These are phyloP conservation scores for Myiagra hebetior DNA, from an alignment of 2,113 vertebrate genomes.

Conservation along the genomic window DNA sequence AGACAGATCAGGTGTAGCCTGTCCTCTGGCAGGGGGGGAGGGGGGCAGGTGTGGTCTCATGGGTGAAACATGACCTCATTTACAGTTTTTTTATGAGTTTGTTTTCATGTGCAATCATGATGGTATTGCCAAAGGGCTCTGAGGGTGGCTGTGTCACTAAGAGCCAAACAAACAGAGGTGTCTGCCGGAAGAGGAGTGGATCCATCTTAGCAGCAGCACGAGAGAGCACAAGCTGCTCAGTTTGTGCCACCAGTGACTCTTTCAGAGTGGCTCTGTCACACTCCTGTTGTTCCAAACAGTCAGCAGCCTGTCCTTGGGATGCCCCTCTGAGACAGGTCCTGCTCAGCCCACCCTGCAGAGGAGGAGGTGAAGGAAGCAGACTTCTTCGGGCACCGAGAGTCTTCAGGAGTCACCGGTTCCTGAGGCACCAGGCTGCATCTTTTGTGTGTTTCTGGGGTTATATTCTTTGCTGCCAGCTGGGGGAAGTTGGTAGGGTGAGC, in stretches of 20 bases:
- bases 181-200: background rate
- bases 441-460: fast-evolving
- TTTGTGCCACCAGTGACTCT: background rate
- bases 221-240: background rate
- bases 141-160: background rate
- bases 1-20: conserved; percentile 79
- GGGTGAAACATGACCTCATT: conserved; percentile 39
- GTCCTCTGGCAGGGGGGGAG: background rate
- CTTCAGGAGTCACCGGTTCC: background rate
- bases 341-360: background rate
- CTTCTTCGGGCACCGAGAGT: background rate
- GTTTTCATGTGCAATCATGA: conserved; percentile 17
- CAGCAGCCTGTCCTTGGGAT: background rate
- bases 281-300: background rate
- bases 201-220: background rate
- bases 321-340: background rate
- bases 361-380: background rate
- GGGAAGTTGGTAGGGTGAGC: background rate
- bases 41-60: background rate
- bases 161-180: background rate
- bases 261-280: background rate
- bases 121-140: background rate
- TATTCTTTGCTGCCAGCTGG: background rate
- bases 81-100: conserved; percentile 9
- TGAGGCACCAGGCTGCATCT: background rate